Percentiles rank a stretch among this genome's conserved stretches.
Conservation (phyloP, 2,797 vertebrate species). For the Crocidura indochinensis region DNA sequence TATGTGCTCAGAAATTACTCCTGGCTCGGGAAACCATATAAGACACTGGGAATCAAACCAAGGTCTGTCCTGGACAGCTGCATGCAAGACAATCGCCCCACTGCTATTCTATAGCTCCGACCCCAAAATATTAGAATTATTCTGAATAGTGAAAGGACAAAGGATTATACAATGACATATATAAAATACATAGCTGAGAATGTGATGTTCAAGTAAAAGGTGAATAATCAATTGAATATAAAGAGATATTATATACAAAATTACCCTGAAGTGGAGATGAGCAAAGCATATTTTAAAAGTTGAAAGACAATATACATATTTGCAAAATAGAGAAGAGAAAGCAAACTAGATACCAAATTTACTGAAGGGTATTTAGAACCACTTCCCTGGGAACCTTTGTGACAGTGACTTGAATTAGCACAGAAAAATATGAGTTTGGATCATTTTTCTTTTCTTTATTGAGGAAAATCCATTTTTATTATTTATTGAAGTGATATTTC, state of each 20-base stretch:
- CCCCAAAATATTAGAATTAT: no score
- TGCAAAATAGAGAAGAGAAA: background rate
- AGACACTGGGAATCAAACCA: no score
- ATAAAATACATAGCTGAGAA: background rate
- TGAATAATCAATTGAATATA: background rate
- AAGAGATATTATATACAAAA: background rate
- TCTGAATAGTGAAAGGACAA: background rate
- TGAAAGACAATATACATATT: background rate
- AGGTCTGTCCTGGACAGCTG: no score
- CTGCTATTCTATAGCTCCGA: no score
- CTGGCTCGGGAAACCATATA: no score
- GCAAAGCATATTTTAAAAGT: background rate
- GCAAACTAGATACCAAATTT: background rate
- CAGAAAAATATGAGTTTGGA: background rate
- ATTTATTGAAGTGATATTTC: slow-evolving; percentile 48
- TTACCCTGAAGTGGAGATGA: background rate
- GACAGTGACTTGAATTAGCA: background rate
- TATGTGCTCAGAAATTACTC: no score
- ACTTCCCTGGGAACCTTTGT: background rate
- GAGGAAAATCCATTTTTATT: background rate
- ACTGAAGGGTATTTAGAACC: background rate
- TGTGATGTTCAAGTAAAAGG: slow-evolving; percentile 42
- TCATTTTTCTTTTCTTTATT: no score
- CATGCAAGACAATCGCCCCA: no score
- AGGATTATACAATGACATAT: background rate